Evolutionary conservation across 2,888 invertebrate species (phyloP).

Genomic region (Nezara viridula): DNA sequence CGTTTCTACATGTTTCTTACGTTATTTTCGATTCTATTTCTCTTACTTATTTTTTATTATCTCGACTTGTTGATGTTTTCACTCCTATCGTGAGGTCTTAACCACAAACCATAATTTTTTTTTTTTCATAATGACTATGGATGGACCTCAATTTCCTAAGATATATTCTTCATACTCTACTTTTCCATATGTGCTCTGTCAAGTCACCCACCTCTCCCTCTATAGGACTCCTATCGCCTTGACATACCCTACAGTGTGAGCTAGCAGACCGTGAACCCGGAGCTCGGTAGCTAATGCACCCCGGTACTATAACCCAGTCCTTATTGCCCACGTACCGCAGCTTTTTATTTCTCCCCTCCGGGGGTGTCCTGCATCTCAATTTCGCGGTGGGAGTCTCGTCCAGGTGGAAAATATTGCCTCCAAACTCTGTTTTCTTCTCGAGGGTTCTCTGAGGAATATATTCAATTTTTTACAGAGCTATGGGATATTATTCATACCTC

Average conservation of each 20-base stretch:
- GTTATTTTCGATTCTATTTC: too few species aligned
- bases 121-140: too few species aligned
- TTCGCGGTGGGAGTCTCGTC: background rate
- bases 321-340: slow-evolving; percentile 9
- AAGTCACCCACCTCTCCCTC: too few species aligned
- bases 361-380: background rate
- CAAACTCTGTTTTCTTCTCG: background rate
- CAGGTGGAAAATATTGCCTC: background rate
- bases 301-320: background rate
- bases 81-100: too few species aligned
- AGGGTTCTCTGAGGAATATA: background rate
- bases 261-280: background rate
- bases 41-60: too few species aligned
- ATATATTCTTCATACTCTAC: too few species aligned
- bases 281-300: background rate
- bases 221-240: too few species aligned
- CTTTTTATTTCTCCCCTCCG: background rate
- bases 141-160: too few species aligned
- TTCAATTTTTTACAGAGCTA: background rate
- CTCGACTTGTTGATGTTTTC: too few species aligned
- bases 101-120: too few species aligned
- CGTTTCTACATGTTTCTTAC: too few species aligned
- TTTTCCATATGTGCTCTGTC: too few species aligned
- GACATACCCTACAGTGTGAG: background rate
- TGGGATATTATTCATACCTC: background rate